Evolutionary conservation across 2,113 vertebrate genomes (phyloP).

Genomic region (Sapayoa aenigma): DNA sequence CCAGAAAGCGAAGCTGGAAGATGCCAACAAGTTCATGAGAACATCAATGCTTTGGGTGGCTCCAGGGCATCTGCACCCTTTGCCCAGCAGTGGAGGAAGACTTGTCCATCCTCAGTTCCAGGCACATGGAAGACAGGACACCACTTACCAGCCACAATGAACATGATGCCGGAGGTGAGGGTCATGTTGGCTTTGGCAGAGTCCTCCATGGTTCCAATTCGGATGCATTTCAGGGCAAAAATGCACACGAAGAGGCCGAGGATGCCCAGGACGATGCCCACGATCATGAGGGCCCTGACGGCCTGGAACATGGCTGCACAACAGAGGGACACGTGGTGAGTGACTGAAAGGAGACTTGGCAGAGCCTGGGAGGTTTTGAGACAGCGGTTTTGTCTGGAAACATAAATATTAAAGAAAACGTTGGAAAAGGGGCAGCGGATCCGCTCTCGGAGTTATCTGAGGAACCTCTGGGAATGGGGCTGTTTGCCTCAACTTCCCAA

Average conservation of each 20-base stretch:
- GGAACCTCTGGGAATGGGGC: background rate
- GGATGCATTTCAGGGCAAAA: constrained; percentile 88
- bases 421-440: background rate
- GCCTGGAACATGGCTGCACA: constrained; percentile 86
- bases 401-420: background rate
- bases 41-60: background rate
- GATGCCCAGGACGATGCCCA: constrained; percentile 83
- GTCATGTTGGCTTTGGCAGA: constrained; percentile 89
- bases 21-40: background rate
- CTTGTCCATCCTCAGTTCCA: background rate
- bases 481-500: background rate
- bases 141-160: constrained; percentile 80
- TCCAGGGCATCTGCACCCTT: background rate
- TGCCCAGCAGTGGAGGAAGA: background rate
- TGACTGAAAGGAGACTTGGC: background rate
- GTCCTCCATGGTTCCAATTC: constrained; percentile 87
- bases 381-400: background rate
- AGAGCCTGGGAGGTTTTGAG: background rate
- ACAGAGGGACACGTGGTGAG: background rate
- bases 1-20: background rate
- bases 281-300: constrained; percentile 87
- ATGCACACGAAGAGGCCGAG: constrained; percentile 81
- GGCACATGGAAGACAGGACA: fast-evolving
- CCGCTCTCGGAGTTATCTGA: background rate
- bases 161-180: constrained; percentile 84